These are phyloP conservation scores for Teleopsis dalmanni DNA, from an alignment of 1,140 invertebrate species.

Conservation along the genomic window DNA sequence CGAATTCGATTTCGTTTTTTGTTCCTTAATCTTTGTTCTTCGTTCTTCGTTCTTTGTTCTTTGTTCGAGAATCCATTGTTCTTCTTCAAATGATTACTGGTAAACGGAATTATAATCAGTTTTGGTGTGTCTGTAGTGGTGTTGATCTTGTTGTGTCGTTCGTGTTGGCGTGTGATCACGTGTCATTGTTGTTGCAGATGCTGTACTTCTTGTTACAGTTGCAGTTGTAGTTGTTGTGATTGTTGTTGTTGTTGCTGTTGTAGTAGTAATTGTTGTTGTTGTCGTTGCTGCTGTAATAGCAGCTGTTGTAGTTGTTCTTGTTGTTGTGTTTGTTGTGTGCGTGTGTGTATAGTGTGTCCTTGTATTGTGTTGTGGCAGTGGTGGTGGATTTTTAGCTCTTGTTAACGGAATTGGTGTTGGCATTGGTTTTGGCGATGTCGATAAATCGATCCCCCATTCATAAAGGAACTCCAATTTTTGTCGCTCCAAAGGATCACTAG, in stretches of 20 bases:
- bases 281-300: constrained; percentile 9
- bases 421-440: constrained; percentile 46
- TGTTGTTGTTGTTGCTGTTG: constrained; percentile 14
- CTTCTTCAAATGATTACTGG: constrained; percentile 27
- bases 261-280: constrained; percentile 10
- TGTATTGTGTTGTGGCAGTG: constrained; percentile 34
- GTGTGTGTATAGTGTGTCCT: not conserved
- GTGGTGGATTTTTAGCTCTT: constrained; percentile 44
- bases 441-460: constrained; percentile 54
- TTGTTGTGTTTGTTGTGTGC: not conserved
- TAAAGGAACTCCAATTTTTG: constrained; percentile 50
- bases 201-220: constrained; percentile 14
- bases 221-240: constrained; percentile 16
- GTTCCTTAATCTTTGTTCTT: constrained; percentile 14
- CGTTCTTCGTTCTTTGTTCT: constrained; percentile 15
- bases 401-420: constrained; percentile 44
- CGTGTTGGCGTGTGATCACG: too few relatives aligned
- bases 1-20: constrained; percentile 23
- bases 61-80: constrained; percentile 2
- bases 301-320: constrained; percentile 9
- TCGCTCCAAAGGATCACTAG: constrained; percentile 53
- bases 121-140: constrained; percentile 34
- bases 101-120: constrained; percentile 44
- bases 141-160: constrained; percentile 10
- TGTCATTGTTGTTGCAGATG: constrained; percentile 17